Evolutionary conservation across 2,888 invertebrate species (phyloP).

Genomic region (Drosophila recens): DNA sequence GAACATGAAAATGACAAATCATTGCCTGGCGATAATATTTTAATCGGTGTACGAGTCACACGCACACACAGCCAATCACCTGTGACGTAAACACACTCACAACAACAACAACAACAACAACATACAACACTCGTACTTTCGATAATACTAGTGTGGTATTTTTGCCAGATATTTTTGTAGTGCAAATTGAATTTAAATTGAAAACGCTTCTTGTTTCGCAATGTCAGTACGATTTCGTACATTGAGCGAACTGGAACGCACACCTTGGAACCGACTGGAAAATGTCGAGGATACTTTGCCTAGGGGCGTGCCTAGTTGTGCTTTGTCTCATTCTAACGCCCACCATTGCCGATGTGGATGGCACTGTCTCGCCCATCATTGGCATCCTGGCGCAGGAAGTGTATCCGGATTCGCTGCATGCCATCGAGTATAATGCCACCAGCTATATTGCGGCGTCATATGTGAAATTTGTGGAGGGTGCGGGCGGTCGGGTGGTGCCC

Average conservation of each 20-base stretch:
- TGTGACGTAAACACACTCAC: constrained; percentile 8
- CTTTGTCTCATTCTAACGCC: neutral
- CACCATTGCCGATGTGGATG: constrained; percentile 20
- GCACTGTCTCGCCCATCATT: constrained; percentile 88
- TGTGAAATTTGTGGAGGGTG: constrained; percentile 94
- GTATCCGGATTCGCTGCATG: constrained; percentile 83
- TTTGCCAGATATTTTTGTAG: constrained; percentile 33
- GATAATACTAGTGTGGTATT: constrained; percentile 6
- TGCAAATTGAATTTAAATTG: constrained; percentile 47
- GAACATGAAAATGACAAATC: constrained; percentile 19
- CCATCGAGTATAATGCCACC: constrained; percentile 86
- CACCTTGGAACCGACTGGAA: neutral
- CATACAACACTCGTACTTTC: constrained; percentile 12
- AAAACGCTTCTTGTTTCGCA: constrained; percentile 27
- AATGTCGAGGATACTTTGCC: constrained; percentile 1
- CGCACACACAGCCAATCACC: constrained; percentile 4
- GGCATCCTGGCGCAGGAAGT: constrained; percentile 91
- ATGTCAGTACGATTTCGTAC: constrained; percentile 45
- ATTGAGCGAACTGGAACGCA: constrained; percentile 24
- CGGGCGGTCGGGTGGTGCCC: constrained; percentile 95
- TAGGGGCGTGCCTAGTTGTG: constrained; percentile 9
- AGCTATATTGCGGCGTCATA: constrained; percentile 95
- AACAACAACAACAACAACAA: neutral
- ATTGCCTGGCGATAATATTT: constrained; percentile 24
- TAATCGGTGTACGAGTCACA: constrained; percentile 28